Evolutionary conservation across 2,888 invertebrate species (phyloP), one percentile per base, ranked within the genome.

Genomic region (Patella pellucida): DNA sequence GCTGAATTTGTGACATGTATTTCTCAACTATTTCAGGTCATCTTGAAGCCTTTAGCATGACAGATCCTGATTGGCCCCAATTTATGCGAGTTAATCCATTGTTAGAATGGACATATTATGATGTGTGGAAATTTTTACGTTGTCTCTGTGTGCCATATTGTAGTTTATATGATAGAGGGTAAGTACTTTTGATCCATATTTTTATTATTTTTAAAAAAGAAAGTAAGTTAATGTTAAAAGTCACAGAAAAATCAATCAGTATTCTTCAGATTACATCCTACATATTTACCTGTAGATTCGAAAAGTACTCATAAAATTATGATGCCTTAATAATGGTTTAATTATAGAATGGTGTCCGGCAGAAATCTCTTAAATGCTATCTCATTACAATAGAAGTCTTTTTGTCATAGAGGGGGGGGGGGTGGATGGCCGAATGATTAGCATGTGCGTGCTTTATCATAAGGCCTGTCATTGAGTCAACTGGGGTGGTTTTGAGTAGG

Each of bases 61-160:
- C 98, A 0, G 99, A 99, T 91, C 86, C 93, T 0, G 95, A 93
- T 81, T 99, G 99, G 99, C 98, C 99, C 0, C 93, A 94, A 84
- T 92, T 97, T 81, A 94, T 97, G 93, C 93, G 99, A 70, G 94
- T 98, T 5, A 96, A 94, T 87, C 98, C 98, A 0, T 91, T 99
- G 19, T 92, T 99, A n/a, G 94, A 96, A 85, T 99, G 98, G 98
- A 93, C 93, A 14, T 98, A 97, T 90, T 93, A 93, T 50, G 95
- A 98, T 87, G 94, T 99, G 78, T 99, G 99, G 99, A 93, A 94
- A 75, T 97, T 97, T 88, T 93, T 99, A 7, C 91, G 95, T 31
- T 92, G 93, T 68, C 93, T 95, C 73, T 93, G 94, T 77, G 94
- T 99, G 75, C 96, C 97, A 31, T 99, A 98, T 89, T 99, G 99